Evolutionary conservation across 2,113 vertebrate genomes (phyloP).

Genomic region (Phalacrocorax pelagicus): DNA sequence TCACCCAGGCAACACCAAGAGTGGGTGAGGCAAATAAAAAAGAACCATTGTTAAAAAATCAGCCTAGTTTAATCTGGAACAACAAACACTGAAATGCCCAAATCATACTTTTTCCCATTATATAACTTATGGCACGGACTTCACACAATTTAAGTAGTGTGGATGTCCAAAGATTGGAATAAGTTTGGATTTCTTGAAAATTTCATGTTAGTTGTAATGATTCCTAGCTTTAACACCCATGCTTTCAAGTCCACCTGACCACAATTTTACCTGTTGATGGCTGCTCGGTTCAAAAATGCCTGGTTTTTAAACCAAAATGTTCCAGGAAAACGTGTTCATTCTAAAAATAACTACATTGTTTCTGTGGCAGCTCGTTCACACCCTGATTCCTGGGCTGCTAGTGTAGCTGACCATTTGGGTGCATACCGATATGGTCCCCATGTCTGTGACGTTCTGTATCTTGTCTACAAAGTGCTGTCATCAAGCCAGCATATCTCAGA

Average conservation of each 20-base stretch:
- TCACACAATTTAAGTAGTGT: background rate
- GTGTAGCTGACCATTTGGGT: background rate
- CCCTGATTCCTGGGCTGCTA: background rate
- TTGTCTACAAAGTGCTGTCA: background rate
- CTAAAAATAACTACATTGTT: background rate
- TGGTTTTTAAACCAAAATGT: background rate
- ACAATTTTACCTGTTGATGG: fast-evolving
- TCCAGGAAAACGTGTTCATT: background rate
- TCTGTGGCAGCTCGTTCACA: background rate
- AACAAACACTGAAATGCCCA: background rate
- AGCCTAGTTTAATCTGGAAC: background rate
- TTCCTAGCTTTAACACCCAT: background rate
- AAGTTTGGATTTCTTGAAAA: background rate
- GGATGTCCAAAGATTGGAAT: background rate
- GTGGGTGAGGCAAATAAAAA: background rate
- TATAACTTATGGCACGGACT: background rate
- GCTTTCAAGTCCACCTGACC: background rate
- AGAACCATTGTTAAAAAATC: background rate
- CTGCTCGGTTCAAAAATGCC: background rate
- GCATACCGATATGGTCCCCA: fast-evolving
- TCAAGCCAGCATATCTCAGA: background rate
- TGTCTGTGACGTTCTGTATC: background rate
- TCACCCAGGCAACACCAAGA: background rate
- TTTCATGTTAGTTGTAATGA: background rate
- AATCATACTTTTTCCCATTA: background rate